Evolutionary conservation across 1,140 invertebrate species (phyloP).

Genomic region (Euura saliciscinereae): DNA sequence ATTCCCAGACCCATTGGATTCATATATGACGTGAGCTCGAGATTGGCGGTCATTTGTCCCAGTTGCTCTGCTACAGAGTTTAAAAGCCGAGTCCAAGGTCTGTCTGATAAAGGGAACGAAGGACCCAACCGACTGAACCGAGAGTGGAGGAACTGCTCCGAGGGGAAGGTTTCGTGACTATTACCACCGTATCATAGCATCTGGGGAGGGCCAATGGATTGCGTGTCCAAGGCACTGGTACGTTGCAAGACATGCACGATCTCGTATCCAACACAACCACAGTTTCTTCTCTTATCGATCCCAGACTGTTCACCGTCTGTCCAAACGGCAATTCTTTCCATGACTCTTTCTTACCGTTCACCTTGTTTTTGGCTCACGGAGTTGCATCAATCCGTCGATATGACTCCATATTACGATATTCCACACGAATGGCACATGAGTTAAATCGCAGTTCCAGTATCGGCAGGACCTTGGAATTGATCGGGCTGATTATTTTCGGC

Average conservation of each 20-base stretch:
- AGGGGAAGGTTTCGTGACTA: neutral
- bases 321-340: constrained; percentile 2
- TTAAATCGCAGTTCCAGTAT: no score
- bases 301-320: neutral
- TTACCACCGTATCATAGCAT: neutral
- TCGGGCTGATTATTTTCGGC: neutral
- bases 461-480: neutral
- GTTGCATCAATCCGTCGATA: no score
- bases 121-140: neutral
- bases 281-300: constrained; percentile 7
- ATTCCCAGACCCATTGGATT: no score
- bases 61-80: neutral
- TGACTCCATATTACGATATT: no score
- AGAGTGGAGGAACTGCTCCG: neutral
- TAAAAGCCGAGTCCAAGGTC: neutral
- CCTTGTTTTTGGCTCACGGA: neutral
- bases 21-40: neutral
- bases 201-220: neutral
- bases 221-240: neutral
- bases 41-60: neutral
- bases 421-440: no score
- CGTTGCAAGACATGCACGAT: neutral
- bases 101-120: neutral
- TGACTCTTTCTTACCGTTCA: neutral
- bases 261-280: constrained; percentile 10